These are phyloP conservation scores for Bradynema listronoti DNA, from an alignment of 1,140 invertebrate species.

Conservation along the genomic window DNA sequence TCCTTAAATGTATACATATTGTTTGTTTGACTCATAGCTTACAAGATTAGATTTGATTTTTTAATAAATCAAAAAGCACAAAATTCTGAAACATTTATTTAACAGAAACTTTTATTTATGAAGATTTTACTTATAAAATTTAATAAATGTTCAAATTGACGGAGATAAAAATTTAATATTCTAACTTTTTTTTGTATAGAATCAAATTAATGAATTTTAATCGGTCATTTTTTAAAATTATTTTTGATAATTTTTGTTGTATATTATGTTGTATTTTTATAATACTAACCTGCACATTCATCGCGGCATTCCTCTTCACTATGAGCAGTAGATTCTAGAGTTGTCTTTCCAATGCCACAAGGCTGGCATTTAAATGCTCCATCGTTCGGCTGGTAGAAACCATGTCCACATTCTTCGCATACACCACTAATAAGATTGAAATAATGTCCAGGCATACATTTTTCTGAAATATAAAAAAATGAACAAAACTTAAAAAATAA, in stretches of 20 bases:
- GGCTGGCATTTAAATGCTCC: constrained; percentile 80
- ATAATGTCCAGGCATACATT: constrained; percentile 48
- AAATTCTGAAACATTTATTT: too few species aligned
- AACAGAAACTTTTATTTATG: too few species aligned
- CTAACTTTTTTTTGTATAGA: too few species aligned
- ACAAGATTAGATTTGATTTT: too few species aligned
- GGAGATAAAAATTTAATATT: too few species aligned
- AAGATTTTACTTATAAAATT: too few species aligned
- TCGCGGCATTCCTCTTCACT: constrained; percentile 71
- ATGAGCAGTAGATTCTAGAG: constrained; percentile 66
- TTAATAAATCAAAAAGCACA: too few species aligned
- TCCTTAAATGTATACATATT: too few species aligned
- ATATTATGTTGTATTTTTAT: constrained; percentile 11
- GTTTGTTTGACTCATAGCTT: too few species aligned
- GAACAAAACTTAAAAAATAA: too few species aligned
- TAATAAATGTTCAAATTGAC: too few species aligned
- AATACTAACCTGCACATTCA: constrained; percentile 59
- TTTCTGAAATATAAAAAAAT: constrained; percentile 58
- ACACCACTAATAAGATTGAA: constrained; percentile 65
- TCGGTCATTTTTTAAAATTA: constrained; percentile 6
- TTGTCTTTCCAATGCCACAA: constrained; percentile 85
- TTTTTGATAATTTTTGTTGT: constrained; percentile 8
- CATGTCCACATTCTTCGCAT: constrained; percentile 83
- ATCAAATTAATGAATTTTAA: too few species aligned
- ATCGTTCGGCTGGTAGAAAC: constrained; percentile 82